phyloP scores from a whole-genome alignment of 2,888 invertebrate genomes.

The Tenthredo livida region DNA sequence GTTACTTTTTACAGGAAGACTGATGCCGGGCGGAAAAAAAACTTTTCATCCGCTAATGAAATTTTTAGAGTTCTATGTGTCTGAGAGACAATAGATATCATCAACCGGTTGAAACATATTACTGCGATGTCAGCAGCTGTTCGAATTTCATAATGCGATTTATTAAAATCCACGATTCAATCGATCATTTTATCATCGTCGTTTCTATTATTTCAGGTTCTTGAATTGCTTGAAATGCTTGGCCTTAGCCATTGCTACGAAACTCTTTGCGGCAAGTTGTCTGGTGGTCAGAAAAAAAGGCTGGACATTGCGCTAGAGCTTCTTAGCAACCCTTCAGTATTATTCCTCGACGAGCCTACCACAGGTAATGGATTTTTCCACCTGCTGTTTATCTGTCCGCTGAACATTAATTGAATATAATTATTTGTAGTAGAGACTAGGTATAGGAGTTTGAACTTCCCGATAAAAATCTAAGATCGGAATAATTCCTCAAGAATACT shows the following conservation, averaged over 20 bases:
- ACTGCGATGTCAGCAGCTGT: not conserved
- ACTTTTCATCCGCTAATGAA: not conserved
- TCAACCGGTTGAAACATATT: not conserved
- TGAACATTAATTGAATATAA: not conserved
- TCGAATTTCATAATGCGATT: too few relatives aligned
- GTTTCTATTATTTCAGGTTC: constrained; percentile 80
- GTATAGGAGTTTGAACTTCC: too few relatives aligned
- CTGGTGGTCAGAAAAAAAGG: constrained; percentile 92
- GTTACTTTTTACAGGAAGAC: constrained; percentile 55
- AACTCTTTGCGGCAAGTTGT: constrained; percentile 86
- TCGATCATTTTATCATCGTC: constrained; percentile 51
- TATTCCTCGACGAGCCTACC: constrained; percentile 94
- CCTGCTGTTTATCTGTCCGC: not conserved
- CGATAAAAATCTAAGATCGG: too few relatives aligned
- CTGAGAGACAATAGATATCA: not conserved
- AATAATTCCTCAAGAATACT: too few relatives aligned
- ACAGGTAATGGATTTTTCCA: constrained; percentile 79
- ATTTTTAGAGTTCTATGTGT: not conserved
- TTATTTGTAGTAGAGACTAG: not conserved
- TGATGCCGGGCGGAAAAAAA: not conserved
- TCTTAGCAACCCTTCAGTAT: constrained; percentile 91
- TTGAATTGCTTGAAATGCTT: constrained; percentile 86
- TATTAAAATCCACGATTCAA: too few relatives aligned
- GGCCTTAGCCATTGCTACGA: constrained; percentile 85
- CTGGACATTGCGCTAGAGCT: constrained; percentile 91